A percentile compares a stretch with the other conserved stretches of the same genome.
These are phyloP conservation scores for Drosophila yakuba DNA, from an alignment of 1,140 invertebrate genomes.

Conservation along the genomic window DNA sequence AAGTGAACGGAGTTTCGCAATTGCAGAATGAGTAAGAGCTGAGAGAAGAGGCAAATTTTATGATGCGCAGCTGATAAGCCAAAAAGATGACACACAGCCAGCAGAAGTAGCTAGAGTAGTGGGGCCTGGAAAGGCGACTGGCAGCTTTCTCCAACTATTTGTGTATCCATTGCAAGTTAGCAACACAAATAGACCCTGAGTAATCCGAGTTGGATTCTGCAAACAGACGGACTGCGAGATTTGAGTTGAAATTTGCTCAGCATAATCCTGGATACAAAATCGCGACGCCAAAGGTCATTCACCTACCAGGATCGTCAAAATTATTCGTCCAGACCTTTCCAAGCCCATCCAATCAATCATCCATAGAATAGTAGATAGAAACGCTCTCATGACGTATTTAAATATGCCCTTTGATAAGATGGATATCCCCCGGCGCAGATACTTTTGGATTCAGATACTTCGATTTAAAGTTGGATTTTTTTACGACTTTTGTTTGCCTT, in stretches of 20 bases:
- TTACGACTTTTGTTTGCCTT: constrained; percentile 29
- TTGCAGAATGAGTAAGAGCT: constrained; percentile 32
- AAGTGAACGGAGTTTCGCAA: constrained; percentile 52
- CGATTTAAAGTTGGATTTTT: not conserved
- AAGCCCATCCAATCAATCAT: constrained; percentile 24
- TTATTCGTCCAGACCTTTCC: not conserved
- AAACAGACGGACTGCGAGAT: constrained; percentile 5
- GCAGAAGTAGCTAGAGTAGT: not conserved
- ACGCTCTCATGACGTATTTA: constrained; percentile 32
- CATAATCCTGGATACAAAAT: constrained; percentile 30
- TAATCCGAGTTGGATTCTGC: constrained; percentile 24
- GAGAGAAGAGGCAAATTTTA: constrained; percentile 63
- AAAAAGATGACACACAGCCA: constrained; percentile 72
- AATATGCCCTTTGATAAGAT: constrained; percentile 17
- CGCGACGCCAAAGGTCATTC: constrained; percentile 13
- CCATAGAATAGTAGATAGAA: constrained; percentile 1
- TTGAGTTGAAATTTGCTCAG: constrained; percentile 14
- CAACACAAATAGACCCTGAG: constrained; percentile 23
- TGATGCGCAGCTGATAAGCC: constrained; percentile 78
- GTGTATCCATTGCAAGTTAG: constrained; percentile 18
- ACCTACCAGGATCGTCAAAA: not conserved
- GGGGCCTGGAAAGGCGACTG: not conserved
- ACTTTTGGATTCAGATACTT: constrained; percentile 5
- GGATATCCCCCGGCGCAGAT: constrained; percentile 16
- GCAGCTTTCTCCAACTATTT: constrained; percentile 45